Base-by-base conservation (phyloP, 2,888 invertebrate genomes). In the Leptopilina syphax region DNA sequence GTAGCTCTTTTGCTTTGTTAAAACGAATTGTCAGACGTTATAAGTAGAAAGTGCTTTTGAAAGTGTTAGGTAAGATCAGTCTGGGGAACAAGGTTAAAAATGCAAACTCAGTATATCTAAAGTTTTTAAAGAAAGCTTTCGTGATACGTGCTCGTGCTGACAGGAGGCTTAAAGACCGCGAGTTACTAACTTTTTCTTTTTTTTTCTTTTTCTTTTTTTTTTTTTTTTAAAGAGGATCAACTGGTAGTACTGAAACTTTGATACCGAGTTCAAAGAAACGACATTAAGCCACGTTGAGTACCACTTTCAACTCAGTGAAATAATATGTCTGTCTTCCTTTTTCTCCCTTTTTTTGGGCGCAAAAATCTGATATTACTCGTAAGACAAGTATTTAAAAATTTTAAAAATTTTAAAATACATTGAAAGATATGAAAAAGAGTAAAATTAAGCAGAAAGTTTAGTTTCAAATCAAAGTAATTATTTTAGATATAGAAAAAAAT, bases 171-270 rank as follows among this genome's bases (percentile, higher is more conserved):
- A 73, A 73, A 73, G 57, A 73, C 57, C 73, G 57, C 67, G 81
- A 81, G 81, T 79, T 81, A 65, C 66, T 76, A 73, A 81, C 76
- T 50, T 50, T 50, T 50, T 47, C 9, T 7, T 10, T 47, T 47
- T 47, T 47, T 47, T 47, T 47, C 47, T 47, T 50, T 50, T 50
- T 50, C 0, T 44, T 44, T 44, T 44, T 44, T 44, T 8, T 8
- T 44, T 44, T 76, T 70, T 60, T 78, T 70, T 77, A 65, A 68
- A 67, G 77, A 65, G 54, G 65, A 67, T 76, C 67, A 76, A 73
- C 63, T 41, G 34, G 50, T 65, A 68, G 60, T 34, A 54, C 34
- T n/a, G 27, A 73, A 77, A 78, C 57, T 73, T 73, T 57, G 73
- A 73, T 73, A 73, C 34, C 57, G 6, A 50, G 73, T 73, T 73